phyloP scores from a whole-genome alignment of 2,113 vertebrate genomes.

The Anhinga anhinga region DNA sequence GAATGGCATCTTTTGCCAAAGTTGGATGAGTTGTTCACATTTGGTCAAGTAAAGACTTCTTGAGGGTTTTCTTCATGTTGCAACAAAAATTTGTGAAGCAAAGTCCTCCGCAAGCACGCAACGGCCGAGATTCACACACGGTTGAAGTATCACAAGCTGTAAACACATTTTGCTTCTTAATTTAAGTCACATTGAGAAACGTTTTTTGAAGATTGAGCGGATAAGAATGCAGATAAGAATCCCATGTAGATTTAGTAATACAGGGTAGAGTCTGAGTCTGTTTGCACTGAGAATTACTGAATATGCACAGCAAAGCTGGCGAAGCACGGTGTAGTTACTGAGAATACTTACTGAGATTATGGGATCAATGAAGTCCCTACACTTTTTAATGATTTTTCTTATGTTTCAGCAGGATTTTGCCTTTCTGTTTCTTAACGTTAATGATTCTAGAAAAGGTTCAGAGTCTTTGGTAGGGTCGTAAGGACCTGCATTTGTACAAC shows the following conservation, averaged over 20 bases:
- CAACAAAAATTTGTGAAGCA: neutral
- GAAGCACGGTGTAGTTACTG: neutral
- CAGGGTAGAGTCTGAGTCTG: neutral
- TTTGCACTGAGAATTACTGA: neutral
- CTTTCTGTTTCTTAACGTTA: neutral
- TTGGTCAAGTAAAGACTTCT: neutral
- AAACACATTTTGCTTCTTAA: neutral
- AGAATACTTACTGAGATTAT: neutral
- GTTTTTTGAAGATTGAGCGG: neutral
- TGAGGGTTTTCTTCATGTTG: neutral
- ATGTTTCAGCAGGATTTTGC: neutral
- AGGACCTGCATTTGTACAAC: neutral
- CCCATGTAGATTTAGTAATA: neutral
- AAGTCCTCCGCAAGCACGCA: neutral
- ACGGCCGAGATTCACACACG: neutral
- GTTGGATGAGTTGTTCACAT: neutral
- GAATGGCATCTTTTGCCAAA: neutral
- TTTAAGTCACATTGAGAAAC: neutral
- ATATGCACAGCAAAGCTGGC: neutral
- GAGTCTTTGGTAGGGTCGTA: neutral
- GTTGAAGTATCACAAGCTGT: neutral
- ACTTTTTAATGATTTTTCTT: neutral
- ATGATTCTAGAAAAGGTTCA: neutral
- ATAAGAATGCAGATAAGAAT: neutral
- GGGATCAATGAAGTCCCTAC: neutral